These are phyloP conservation scores for Neomorphus geoffroyi DNA, from an alignment of 2,797 vertebrate genomes.

Conservation along the genomic window DNA sequence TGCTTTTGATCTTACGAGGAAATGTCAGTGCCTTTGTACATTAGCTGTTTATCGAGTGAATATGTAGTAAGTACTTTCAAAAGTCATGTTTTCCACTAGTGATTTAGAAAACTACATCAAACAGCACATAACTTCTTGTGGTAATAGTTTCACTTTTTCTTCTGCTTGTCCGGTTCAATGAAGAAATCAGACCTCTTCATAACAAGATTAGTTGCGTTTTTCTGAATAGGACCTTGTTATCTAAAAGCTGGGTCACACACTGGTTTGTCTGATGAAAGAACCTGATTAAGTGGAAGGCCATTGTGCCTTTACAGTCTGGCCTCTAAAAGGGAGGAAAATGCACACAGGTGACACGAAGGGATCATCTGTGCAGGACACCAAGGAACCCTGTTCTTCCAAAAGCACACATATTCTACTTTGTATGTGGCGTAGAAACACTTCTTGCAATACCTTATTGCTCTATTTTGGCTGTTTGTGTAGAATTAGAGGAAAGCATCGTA, in stretches of 20 bases:
- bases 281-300: not conserved
- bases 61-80: not conserved
- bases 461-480: not conserved
- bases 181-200: not conserved
- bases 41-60: not conserved
- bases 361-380: not conserved
- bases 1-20: not conserved
- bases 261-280: not conserved
- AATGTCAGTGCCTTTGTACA: not conserved
- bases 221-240: not conserved
- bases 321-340: not conserved
- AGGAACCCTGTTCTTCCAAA: not conserved
- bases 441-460: not conserved
- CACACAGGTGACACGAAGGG: not conserved
- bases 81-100: not conserved
- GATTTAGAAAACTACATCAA: not conserved
- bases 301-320: not conserved
- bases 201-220: not conserved
- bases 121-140: not conserved
- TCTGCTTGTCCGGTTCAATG: not conserved
- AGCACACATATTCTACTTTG: rapidly evolving
- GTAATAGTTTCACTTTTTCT: not conserved
- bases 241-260: not conserved
- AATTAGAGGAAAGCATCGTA: not conserved
- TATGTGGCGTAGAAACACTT: not conserved